Percentiles rank a stretch among this genome's conserved stretches.
Conservation (phyloP, 1,140 invertebrate species). For the Rhopalosiphum maidis region DNA sequence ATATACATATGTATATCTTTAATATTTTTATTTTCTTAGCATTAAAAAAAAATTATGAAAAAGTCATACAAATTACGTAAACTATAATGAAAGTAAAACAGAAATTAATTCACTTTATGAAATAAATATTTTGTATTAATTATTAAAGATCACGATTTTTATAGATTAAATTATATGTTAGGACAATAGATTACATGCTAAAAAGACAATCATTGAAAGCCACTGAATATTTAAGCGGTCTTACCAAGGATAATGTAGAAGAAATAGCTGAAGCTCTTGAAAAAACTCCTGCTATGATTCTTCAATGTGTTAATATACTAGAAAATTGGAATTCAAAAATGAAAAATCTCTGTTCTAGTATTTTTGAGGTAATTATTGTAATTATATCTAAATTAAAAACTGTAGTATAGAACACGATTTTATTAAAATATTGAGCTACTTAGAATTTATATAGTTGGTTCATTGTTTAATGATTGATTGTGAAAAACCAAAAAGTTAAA, state of each 20-base stretch:
- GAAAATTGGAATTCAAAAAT: constrained; percentile 42
- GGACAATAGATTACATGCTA: constrained; percentile 6
- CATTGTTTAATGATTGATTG: not conserved
- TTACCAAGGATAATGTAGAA: constrained; percentile 26
- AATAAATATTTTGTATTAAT: too few relatives aligned
- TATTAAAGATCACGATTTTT: not conserved
- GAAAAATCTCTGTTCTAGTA: constrained; percentile 29
- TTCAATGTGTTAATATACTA: constrained; percentile 37
- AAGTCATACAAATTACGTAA: not conserved
- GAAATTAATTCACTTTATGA: not conserved
- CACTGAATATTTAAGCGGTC: constrained; percentile 30
- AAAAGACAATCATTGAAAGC: constrained; percentile 31
- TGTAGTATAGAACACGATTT: not conserved
- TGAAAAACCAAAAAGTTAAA: not conserved
- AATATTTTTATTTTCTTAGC: not conserved
- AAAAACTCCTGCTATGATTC: constrained; percentile 38
- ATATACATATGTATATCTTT: too few relatives aligned
- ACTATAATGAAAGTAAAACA: not conserved
- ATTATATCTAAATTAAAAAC: not conserved
- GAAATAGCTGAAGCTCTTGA: constrained; percentile 9
- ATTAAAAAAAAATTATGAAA: not conserved
- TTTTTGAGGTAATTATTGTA: constrained; percentile 37
- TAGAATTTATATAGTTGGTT: not conserved
- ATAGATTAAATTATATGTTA: not conserved
- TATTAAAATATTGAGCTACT: not conserved